These are phyloP conservation scores for Trachelus tabidus DNA, from an alignment of 2,888 invertebrate genomes.

Conservation along the genomic window DNA sequence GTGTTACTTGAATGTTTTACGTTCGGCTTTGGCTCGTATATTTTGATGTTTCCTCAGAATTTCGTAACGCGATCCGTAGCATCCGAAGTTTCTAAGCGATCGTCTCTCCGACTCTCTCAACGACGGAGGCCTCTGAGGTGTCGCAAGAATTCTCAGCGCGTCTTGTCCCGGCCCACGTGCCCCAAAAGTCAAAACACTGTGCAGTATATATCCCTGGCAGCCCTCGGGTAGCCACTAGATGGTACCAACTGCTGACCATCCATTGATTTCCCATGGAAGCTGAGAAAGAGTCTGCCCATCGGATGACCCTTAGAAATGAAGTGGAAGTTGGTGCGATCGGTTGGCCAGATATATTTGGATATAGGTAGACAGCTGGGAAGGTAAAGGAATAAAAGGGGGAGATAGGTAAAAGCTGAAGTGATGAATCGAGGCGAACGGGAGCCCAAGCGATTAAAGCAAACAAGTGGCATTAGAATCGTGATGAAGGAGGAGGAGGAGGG, in stretches of 20 bases:
- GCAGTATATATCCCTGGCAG: not conserved
- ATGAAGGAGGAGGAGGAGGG: not conserved
- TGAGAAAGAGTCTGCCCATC: not conserved
- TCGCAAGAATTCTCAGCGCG: not conserved
- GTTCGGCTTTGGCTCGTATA: not conserved
- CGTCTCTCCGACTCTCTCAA: not conserved
- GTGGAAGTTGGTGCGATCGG: not conserved
- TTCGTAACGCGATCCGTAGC: constrained; percentile 30
- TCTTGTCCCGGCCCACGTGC: not conserved
- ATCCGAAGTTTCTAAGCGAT: not conserved
- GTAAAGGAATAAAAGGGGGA: no score
- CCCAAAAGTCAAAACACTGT: not conserved
- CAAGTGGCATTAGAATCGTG: not conserved
- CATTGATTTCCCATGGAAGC: not conserved
- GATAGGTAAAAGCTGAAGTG: not conserved
- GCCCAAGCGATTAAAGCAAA: not conserved
- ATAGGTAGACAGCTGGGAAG: not conserved
- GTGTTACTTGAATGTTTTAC: not conserved
- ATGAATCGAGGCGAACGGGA: not conserved
- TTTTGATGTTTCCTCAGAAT: constrained; percentile 8
- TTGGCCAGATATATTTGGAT: not conserved
- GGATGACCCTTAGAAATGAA: not conserved
- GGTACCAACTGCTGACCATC: not conserved
- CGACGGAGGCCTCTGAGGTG: not conserved
- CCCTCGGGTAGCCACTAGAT: not conserved